These are phyloP conservation scores for Mixornis gularis DNA, from an alignment of 2,113 vertebrate species.

Conservation along the genomic window DNA sequence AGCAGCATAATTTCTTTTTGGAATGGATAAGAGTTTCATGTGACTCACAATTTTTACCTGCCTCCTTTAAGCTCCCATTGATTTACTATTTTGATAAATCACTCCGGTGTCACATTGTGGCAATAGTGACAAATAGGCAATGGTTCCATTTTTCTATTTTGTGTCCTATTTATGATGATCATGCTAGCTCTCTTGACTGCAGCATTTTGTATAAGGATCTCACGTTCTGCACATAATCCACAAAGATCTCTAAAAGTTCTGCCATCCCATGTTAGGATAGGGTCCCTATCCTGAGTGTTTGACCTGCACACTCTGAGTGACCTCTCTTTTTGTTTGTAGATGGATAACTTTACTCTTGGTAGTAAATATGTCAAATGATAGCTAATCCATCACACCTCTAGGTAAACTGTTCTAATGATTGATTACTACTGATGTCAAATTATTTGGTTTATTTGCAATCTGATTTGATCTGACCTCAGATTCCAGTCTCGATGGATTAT, in stretches of 20 bases:
- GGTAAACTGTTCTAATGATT: conserved; percentile 13
- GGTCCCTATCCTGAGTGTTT: neutral
- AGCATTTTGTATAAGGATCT: neutral
- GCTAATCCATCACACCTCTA: conserved; percentile 28
- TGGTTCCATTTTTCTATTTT: neutral
- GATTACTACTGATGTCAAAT: neutral
- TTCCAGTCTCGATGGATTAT: neutral
- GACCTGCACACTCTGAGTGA: neutral
- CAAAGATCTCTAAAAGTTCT: neutral
- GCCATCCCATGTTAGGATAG: neutral
- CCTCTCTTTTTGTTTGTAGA: conserved; percentile 8
- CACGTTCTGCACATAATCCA: neutral
- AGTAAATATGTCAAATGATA: conserved; percentile 14
- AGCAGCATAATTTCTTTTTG: neutral
- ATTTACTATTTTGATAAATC: neutral
- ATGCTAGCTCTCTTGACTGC: neutral
- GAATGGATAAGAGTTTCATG: neutral
- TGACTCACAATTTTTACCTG: neutral
- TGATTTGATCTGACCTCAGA: neutral
- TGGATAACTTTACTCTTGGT: conserved; percentile 3
- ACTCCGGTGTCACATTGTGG: neutral
- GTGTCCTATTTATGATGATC: neutral
- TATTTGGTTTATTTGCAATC: conserved; percentile 7
- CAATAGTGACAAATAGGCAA: neutral
- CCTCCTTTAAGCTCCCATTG: neutral